These are phyloP conservation scores for Salminus brasiliensis DNA, from an alignment of 2,113 vertebrate species.

Conservation along the genomic window DNA sequence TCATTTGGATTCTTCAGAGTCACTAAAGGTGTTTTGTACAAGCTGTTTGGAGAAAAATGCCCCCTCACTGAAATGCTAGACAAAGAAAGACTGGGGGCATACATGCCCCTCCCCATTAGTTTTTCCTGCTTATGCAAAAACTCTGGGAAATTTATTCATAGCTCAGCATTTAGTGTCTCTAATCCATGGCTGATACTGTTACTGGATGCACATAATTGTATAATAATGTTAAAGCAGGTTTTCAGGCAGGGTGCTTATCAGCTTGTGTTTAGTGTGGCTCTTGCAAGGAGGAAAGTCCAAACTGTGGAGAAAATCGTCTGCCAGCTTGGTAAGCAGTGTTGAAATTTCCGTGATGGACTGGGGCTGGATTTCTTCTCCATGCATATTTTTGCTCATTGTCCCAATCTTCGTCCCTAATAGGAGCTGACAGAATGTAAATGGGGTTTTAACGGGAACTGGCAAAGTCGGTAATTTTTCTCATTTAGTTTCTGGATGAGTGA, in stretches of 20 bases:
- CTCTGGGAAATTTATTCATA: constrained; percentile 58
- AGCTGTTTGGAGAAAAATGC: background rate
- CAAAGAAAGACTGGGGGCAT: background rate
- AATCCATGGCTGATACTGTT: constrained; percentile 50
- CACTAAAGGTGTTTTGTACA: background rate
- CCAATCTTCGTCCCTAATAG: constrained; percentile 76
- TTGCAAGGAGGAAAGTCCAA: constrained; percentile 46
- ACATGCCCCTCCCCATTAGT: constrained; percentile 11
- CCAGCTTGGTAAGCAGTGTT: constrained; percentile 70
- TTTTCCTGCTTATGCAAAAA: constrained; percentile 39
- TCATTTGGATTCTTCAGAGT: constrained; percentile 31
- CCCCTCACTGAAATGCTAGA: background rate
- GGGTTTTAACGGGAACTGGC: constrained; percentile 82
- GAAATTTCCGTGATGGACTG: constrained; percentile 67
- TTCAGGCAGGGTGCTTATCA: constrained; percentile 63
- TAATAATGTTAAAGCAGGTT: constrained; percentile 55
- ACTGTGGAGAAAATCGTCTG: constrained; percentile 62
- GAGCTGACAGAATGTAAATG: constrained; percentile 90
- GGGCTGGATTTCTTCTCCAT: constrained; percentile 63
- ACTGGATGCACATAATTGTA: constrained; percentile 56
- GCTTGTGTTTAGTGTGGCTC: constrained; percentile 55
- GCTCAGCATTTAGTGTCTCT: constrained; percentile 56
- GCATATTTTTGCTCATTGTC: constrained; percentile 72
- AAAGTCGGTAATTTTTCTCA: constrained; percentile 86
- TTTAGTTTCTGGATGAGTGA: constrained; percentile 85